Percentiles rank a stretch among this genome's conserved stretches.
phyloP scores from a whole-genome alignment of 1,140 invertebrate species.

The Anastatus disparis region DNA sequence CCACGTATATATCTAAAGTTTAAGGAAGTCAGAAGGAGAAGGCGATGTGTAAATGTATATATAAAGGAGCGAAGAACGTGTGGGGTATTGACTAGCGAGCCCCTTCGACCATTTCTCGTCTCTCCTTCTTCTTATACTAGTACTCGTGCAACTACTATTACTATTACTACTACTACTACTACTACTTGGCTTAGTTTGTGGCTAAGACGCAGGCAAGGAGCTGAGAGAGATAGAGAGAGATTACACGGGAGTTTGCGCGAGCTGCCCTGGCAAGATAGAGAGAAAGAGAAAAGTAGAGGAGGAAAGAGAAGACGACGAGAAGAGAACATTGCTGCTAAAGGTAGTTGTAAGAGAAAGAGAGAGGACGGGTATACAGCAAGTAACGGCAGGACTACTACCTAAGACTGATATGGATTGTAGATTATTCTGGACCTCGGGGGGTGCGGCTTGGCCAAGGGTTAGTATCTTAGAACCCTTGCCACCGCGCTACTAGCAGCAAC shows the following conservation, averaged over 20 bases:
- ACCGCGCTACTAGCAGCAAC: slow-evolving; percentile 24
- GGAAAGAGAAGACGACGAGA: slow-evolving; percentile 21
- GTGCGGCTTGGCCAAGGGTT: slow-evolving; percentile 67
- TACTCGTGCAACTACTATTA: too few species aligned
- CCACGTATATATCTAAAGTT: neutral
- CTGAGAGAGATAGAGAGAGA: slow-evolving; percentile 37
- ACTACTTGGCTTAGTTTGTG: slow-evolving; percentile 18
- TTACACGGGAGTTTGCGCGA: slow-evolving; percentile 20
- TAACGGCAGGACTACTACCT: slow-evolving; percentile 56
- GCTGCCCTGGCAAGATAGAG: slow-evolving; percentile 35
- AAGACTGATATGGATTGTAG: slow-evolving; percentile 69
- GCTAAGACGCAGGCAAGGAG: slow-evolving; percentile 59
- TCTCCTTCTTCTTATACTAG: too few species aligned
- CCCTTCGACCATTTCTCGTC: slow-evolving; percentile 21
- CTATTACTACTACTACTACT: too few species aligned
- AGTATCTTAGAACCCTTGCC: slow-evolving; percentile 62
- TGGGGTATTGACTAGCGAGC: slow-evolving; percentile 55
- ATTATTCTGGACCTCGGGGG: slow-evolving; percentile 68
- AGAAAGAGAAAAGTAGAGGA: slow-evolving; percentile 17
- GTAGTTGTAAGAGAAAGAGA: slow-evolving; percentile 30
- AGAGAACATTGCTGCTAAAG: slow-evolving; percentile 19
- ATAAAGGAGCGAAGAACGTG: slow-evolving; percentile 39
- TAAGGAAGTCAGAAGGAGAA: slow-evolving; percentile 7
- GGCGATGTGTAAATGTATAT: slow-evolving; percentile 41
- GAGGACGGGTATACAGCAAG: slow-evolving; percentile 35